Percentiles rank a stretch among this genome's conserved stretches.
Conservation (phyloP, 37 sponge, comb jelly and placozoan species). For the Aplysina aerophoba region DNA sequence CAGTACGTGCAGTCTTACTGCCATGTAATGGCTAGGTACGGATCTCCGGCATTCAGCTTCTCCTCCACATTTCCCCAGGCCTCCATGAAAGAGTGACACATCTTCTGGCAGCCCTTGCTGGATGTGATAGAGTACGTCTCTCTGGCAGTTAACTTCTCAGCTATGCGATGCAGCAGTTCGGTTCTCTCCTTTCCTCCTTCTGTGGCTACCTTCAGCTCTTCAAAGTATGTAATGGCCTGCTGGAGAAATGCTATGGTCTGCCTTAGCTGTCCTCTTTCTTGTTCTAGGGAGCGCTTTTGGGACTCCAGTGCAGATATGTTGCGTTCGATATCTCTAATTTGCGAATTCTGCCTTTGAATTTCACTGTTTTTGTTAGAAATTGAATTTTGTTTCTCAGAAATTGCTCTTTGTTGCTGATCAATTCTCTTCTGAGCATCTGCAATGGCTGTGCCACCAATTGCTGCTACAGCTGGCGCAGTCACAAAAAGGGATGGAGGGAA, state of each 20-base stretch:
- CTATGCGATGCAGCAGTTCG: background rate
- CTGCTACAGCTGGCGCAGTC: conserved; percentile 18
- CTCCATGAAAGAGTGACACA: conserved; percentile 20
- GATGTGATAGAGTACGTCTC: background rate
- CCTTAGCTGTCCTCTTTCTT: background rate
- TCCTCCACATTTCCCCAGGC: conserved; percentile 38
- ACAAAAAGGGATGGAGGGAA: background rate
- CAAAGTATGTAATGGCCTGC: background rate
- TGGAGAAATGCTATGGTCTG: background rate
- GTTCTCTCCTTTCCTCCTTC: background rate
- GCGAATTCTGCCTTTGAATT: background rate
- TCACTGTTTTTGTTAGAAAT: background rate
- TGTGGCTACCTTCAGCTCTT: background rate
- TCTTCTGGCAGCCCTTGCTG: background rate
- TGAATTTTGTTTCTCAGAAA: background rate
- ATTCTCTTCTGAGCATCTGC: background rate
- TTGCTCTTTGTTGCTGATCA: background rate
- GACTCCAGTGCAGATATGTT: background rate
- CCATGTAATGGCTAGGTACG: too few relatives aligned
- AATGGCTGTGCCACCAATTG: conserved; percentile 24
- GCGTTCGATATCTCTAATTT: background rate
- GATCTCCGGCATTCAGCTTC: background rate
- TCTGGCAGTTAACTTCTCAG: conserved; percentile 9
- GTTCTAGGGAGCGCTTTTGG: background rate
- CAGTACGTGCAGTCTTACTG: too few relatives aligned